Conservation (phyloP, 2,797 vertebrate genomes). For the Helarctos malayanus region DNA sequence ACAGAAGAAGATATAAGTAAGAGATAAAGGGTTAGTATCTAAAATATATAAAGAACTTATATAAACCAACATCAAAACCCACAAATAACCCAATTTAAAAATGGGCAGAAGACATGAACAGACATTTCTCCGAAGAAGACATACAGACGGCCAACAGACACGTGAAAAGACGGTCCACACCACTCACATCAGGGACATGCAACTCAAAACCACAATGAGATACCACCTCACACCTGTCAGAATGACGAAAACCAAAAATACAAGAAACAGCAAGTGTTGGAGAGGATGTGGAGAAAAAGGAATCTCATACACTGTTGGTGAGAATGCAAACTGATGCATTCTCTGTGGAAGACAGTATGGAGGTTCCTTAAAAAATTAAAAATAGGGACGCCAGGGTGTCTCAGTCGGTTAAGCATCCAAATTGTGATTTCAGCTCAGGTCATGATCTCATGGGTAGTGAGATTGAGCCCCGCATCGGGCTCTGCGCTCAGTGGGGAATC, state of each 20-base stretch:
- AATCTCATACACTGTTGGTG: neutral
- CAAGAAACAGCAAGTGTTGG: neutral
- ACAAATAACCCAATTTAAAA: neutral
- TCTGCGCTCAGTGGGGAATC: neutral
- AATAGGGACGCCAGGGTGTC: neutral
- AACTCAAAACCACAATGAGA: neutral
- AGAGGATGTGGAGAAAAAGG: neutral
- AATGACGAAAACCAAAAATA: neutral
- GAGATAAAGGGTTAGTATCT: neutral
- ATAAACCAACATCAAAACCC: neutral
- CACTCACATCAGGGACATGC: neutral
- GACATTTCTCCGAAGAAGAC: neutral
- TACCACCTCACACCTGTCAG: neutral
- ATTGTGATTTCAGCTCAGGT: neutral
- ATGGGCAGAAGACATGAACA: neutral
- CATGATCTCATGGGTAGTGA: neutral
- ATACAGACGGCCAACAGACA: neutral
- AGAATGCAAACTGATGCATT: neutral
- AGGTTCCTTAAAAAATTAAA: neutral
- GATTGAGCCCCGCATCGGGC: accelerated
- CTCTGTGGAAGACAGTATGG: neutral
- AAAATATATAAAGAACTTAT: neutral
- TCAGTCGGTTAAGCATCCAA: neutral
- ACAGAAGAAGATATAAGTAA: neutral
- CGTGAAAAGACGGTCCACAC: neutral